phyloP scores from a whole-genome alignment of 1,140 invertebrate species.

The Argopecten irradians region DNA sequence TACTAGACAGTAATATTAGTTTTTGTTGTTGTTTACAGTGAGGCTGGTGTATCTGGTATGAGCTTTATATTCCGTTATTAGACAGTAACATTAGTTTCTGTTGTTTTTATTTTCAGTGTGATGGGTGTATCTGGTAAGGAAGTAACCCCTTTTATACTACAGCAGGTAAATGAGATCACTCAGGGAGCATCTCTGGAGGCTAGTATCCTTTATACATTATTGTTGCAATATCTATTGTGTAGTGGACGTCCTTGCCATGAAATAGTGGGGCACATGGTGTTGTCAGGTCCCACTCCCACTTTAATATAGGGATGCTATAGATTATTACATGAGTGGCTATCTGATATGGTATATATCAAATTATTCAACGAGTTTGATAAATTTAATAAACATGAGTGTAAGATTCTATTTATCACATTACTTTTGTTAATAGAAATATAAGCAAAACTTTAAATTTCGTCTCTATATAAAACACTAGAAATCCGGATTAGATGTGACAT shows the following conservation, averaged over 20 bases:
- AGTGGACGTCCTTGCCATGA: background rate
- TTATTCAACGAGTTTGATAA: background rate
- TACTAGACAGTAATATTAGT: too few species aligned
- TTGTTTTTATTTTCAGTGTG: slow-evolving; percentile 67
- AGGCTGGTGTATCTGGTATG: slow-evolving; percentile 82
- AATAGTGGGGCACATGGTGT: background rate
- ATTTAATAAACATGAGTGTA: too few species aligned
- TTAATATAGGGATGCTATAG: background rate
- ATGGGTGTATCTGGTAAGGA: slow-evolving; percentile 88
- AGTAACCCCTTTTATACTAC: slow-evolving; percentile 94
- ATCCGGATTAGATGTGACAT: too few species aligned
- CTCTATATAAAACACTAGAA: too few species aligned
- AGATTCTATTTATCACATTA: too few species aligned
- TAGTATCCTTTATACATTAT: slow-evolving; percentile 82
- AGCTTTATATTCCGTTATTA: too few species aligned
- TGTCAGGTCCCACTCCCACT: background rate
- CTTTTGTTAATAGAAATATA: too few species aligned
- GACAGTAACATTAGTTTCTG: too few species aligned
- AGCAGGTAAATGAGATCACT: slow-evolving; percentile 86
- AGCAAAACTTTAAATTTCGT: too few species aligned
- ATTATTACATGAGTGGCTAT: background rate
- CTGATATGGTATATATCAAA: background rate
- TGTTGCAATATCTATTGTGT: background rate
- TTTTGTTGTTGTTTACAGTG: background rate
- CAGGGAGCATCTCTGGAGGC: slow-evolving; percentile 87